These are phyloP conservation scores for Himalopsyche phryganea DNA, from an alignment of 1,140 invertebrate species.

Conservation along the genomic window DNA sequence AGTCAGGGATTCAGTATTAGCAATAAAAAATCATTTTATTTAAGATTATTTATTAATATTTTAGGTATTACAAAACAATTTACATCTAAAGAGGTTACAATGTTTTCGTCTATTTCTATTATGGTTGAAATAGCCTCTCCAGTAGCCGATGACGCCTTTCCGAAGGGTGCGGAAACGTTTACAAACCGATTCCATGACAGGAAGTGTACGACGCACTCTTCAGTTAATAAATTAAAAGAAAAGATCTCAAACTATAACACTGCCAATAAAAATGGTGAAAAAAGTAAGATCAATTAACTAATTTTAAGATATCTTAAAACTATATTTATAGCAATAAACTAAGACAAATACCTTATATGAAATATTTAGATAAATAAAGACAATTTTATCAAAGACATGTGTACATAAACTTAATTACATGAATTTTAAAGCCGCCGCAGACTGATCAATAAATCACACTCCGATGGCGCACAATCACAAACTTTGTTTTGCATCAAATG, in stretches of 20 bases:
- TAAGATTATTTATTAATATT: conserved; percentile 51
- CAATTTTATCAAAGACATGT: conserved; percentile 21
- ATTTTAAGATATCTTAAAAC: conserved; percentile 18
- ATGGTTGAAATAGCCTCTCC: conserved; percentile 74
- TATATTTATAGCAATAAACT: conserved; percentile 25
- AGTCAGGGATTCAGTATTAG: background rate
- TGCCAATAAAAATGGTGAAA: conserved; percentile 20
- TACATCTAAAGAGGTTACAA: conserved; percentile 45
- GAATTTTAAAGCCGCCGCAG: background rate
- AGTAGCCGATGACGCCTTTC: conserved; percentile 70
- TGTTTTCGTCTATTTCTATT: conserved; percentile 65
- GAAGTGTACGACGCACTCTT: background rate
- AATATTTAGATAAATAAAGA: conserved; percentile 25
- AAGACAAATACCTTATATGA: conserved; percentile 24
- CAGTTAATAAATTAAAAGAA: background rate
- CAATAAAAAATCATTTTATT: conserved; percentile 45
- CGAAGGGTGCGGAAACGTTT: conserved; percentile 45
- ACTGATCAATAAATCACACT: background rate
- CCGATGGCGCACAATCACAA: too few relatives aligned
- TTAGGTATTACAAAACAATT: conserved; percentile 54
- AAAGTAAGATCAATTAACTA: conserved; percentile 1
- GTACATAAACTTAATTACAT: conserved; percentile 22
- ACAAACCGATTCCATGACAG: background rate
- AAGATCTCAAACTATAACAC: background rate
- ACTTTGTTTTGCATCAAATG: background rate